Base-by-base conservation (phyloP, 2,113 vertebrate genomes). In the Dendrocopos noguchii region DNA sequence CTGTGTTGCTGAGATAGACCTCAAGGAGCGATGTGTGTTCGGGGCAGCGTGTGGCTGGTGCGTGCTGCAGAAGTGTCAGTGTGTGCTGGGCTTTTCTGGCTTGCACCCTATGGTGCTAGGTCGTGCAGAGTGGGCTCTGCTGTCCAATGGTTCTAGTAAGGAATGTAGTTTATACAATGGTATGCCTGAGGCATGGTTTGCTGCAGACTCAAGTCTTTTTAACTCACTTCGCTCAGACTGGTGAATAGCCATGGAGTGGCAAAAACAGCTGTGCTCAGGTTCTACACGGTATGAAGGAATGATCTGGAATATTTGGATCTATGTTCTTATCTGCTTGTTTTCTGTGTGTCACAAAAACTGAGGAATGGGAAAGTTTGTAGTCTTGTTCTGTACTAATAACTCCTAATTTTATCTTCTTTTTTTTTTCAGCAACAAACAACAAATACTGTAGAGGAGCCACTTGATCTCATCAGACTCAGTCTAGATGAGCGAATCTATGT, bases 401-500 rank as follows among this genome's bases (percentile, higher is more conserved):
- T 28, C 12, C 24, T 5, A 12, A 15, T 70, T 72, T 27, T 39
- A 2, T 25, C 50, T 15, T 42, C 16, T 18, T 16, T 56, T 56
- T 81, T 42, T 56, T 81, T 94, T 65, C 91, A 98, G 99, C 99
- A 98, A 98, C 99, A 98, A 53, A 98, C 98, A 5, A 98, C 98
- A 89, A 99, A 99, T 94, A 99, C 99, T 1, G 99, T 99, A 8
- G 99, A 99, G 87, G 99, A 99, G 90, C 99, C 99, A 0, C 97
- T 99, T 21, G 99, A 99, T 91, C 98, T 99, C 90, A 99, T 99
- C 97, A 96, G 99, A 61, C 98, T 99, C 81, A 99, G 99, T 97
- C 96, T 99, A 14, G 99, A 99, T 88, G 99, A 99, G 80, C 96
- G 99, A 73, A 99, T 99, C 96, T 99, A 99, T 64, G 99, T 99